A percentile compares a stretch with the other conserved stretches of the same genome.
phyloP scores from a whole-genome alignment of 2,888 invertebrate species.

The Alloscopus bannaensis region DNA sequence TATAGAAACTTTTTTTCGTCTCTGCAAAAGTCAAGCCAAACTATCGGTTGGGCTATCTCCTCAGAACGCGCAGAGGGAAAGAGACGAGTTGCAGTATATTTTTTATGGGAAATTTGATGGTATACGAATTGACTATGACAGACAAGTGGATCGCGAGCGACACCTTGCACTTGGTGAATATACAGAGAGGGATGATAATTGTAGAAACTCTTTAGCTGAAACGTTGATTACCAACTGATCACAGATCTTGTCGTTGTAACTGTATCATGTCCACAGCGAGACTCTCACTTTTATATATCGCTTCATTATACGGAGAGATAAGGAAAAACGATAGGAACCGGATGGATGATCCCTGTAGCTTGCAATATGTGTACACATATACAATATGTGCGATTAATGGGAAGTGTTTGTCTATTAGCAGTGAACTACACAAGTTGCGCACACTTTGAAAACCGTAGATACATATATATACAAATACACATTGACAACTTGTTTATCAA shows the following conservation, averaged over 20 bases:
- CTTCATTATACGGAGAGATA: conserved; percentile 36
- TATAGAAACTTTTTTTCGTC: too few relatives aligned
- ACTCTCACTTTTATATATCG: conserved; percentile 62
- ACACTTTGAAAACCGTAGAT: too few relatives aligned
- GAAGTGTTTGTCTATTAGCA: too few relatives aligned
- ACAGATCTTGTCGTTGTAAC: conserved; percentile 34
- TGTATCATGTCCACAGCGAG: conserved; percentile 34
- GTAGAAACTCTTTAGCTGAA: conserved; percentile 48
- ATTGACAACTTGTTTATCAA: conserved; percentile 39
- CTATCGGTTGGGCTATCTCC: too few relatives aligned
- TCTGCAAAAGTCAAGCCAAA: too few relatives aligned
- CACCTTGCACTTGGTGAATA: conserved; percentile 6
- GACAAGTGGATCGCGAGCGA: too few relatives aligned
- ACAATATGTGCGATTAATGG: too few relatives aligned
- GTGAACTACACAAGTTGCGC: too few relatives aligned
- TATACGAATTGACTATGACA: too few relatives aligned
- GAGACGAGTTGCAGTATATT: too few relatives aligned
- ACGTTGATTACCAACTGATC: conserved; percentile 17
- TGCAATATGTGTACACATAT: too few relatives aligned
- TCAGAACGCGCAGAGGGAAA: background rate
- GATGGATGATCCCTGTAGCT: conserved; percentile 20
- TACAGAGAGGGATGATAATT: conserved; percentile 20
- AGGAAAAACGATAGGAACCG: conserved; percentile 36
- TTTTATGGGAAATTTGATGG: too few relatives aligned
- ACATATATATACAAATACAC: background rate